Evolutionary conservation across 2,113 vertebrate species (phyloP).

Genomic region (Charina bottae): DNA sequence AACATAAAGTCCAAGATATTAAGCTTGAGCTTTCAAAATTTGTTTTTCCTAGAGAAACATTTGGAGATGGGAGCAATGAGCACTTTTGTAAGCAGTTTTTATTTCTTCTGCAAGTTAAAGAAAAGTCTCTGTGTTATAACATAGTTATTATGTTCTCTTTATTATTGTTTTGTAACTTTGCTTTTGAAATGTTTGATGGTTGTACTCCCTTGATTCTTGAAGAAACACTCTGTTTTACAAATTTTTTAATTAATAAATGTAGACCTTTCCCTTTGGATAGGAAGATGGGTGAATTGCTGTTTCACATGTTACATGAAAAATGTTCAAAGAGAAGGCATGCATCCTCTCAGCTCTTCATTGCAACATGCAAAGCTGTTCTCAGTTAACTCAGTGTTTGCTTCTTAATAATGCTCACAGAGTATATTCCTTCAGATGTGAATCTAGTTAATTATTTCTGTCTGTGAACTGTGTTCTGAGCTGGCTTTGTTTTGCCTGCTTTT

Average conservation of each 20-base stretch:
- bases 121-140: not conserved
- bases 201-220: not conserved
- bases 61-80: not conserved
- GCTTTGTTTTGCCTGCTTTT: not conserved
- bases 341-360: not conserved
- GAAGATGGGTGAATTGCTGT: not conserved
- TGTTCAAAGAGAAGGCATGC: not conserved
- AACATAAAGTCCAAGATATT: not conserved
- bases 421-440: not conserved
- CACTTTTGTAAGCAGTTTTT: not conserved
- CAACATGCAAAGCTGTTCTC: not conserved
- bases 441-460: slow-evolving; percentile 18
- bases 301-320: not conserved
- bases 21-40: not conserved
- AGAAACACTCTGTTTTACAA: not conserved
- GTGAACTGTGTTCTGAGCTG: slow-evolving; percentile 2
- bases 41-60: not conserved
- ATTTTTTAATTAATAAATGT: not conserved
- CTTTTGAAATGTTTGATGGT: not conserved
- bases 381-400: slow-evolving; percentile 9
- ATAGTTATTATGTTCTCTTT: slow-evolving; percentile 10
- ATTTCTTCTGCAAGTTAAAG: not conserved
- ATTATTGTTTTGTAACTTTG: not conserved
- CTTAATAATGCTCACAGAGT: not conserved
- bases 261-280: too few relatives aligned